phyloP scores from a whole-genome alignment of 2,888 invertebrate genomes.

The Linnaemya tessellans region DNA sequence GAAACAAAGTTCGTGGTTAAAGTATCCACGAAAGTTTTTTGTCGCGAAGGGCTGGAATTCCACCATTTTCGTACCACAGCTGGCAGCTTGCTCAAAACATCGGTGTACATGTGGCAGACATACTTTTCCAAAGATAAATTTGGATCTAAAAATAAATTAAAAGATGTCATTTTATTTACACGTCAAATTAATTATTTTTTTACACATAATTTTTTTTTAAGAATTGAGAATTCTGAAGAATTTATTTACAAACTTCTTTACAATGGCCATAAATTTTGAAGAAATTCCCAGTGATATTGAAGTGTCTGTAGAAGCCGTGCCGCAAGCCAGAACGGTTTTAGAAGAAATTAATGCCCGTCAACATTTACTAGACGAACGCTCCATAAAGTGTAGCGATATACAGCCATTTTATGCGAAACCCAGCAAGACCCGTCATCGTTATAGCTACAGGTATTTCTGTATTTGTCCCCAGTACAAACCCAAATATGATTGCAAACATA shows the following conservation, averaged over 20 bases:
- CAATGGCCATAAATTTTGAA: constrained; percentile 73
- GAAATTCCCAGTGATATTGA: constrained; percentile 73
- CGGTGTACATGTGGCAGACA: constrained; percentile 88
- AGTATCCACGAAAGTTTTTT: constrained; percentile 87
- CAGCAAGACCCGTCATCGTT: constrained; percentile 73
- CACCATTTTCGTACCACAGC: constrained; percentile 92
- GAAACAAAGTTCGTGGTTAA: constrained; percentile 88
- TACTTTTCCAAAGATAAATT: constrained; percentile 80
- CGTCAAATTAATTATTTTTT: constrained; percentile 27
- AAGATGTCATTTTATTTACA: constrained; percentile 16
- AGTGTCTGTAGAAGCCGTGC: constrained; percentile 33
- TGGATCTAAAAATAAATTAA: constrained; percentile 73
- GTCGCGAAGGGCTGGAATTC: constrained; percentile 87
- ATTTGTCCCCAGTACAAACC: constrained; percentile 77
- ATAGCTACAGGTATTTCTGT: constrained; percentile 77
- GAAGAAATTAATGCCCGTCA: constrained; percentile 79
- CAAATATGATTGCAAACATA: constrained; percentile 78
- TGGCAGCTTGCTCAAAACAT: constrained; percentile 87
- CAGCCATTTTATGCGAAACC: constrained; percentile 75
- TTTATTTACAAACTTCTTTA: constrained; percentile 68
- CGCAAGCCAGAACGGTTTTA: constrained; percentile 74
- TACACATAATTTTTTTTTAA: not conserved
- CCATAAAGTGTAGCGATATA: constrained; percentile 76
- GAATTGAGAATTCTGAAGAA: constrained; percentile 18
- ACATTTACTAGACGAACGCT: constrained; percentile 76